Percentiles rank a stretch among this genome's conserved stretches.
These are phyloP conservation scores for Coelinius sp. DNA, from an alignment of 2,888 invertebrate species.

Conservation along the genomic window DNA sequence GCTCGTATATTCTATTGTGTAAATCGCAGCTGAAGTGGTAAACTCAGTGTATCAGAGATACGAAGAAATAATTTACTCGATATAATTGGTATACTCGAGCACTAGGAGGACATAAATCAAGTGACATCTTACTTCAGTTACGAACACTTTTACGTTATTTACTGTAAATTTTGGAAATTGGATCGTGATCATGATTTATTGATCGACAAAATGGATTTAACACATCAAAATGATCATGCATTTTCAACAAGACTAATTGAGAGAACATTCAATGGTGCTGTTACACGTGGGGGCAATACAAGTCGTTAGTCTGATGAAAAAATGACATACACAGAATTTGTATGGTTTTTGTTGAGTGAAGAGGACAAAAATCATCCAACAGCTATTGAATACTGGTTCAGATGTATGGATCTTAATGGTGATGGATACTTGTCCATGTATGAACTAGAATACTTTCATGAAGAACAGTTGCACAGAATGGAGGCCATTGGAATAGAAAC, in stretches of 20 bases:
- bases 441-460: constrained; percentile 98
- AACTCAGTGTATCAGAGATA: constrained; percentile 89
- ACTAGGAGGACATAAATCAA: constrained; percentile 98
- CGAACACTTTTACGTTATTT: constrained; percentile 99
- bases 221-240: constrained; percentile 96
- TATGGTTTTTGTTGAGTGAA: constrained; percentile 98
- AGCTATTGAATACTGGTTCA: constrained; percentile 95
- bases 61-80: constrained; percentile 91
- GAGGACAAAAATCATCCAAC: constrained; percentile 98
- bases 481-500: constrained; percentile 98
- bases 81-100: constrained; percentile 84
- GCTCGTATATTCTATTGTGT: constrained; percentile 98
- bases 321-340: constrained; percentile 99
- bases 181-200: constrained; percentile 98
- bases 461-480: constrained; percentile 98
- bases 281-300: constrained; percentile 83
- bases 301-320: constrained; percentile 74
- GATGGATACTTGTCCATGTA: constrained; percentile 98
- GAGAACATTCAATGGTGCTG: constrained; percentile 96
- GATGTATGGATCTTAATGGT: constrained; percentile 98
- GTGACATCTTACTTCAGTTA: constrained; percentile 93
- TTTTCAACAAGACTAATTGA: constrained; percentile 97
- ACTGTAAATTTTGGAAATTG: constrained; percentile 99
- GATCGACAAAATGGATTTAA: constrained; percentile 94
- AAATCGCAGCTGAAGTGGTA: constrained; percentile 97